A percentile compares a stretch with the other conserved stretches of the same genome.
Conservation (phyloP, 2,797 vertebrate genomes). For the Sebastolobus alascanus region DNA sequence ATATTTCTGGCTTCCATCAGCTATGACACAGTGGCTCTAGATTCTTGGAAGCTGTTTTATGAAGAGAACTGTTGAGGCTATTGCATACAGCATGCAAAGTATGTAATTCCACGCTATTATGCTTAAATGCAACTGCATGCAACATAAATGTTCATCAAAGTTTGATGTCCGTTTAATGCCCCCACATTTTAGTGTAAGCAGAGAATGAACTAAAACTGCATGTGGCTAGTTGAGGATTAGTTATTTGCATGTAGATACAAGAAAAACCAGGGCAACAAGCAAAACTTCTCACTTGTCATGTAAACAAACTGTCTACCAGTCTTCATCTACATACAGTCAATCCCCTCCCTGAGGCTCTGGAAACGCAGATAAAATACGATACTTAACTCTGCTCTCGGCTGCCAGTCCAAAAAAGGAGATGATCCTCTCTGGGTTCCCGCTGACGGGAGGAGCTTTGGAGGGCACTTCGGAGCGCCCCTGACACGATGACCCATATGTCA, state of each 20-base stretch:
- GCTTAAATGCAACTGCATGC: not conserved
- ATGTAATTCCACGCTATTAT: not conserved
- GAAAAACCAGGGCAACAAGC: not conserved
- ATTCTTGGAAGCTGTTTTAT: not conserved
- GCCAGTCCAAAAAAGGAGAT: conserved; percentile 65
- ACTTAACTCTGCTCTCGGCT: conserved; percentile 58
- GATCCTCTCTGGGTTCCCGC: conserved; percentile 63
- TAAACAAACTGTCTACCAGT: conserved; percentile 28
- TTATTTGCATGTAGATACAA: not conserved
- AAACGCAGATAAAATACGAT: conserved; percentile 43
- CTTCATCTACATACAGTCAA: conserved; percentile 42
- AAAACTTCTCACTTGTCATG: conserved; percentile 22
- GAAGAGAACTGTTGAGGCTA: not conserved
- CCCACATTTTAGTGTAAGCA: not conserved
- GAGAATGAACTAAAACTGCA: not conserved
- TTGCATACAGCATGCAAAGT: not conserved
- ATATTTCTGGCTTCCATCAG: not conserved
- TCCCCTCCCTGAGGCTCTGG: conserved; percentile 28
- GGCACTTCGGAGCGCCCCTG: conserved; percentile 35
- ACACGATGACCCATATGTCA: conserved; percentile 66
- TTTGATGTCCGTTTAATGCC: not conserved
- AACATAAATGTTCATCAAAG: not conserved
- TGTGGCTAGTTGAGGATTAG: not conserved
- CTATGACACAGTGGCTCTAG: not conserved
- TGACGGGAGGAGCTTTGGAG: conserved; percentile 58